These are phyloP conservation scores for Lamellibrachia columna DNA, from an alignment of 2,888 invertebrate species.

Conservation along the genomic window DNA sequence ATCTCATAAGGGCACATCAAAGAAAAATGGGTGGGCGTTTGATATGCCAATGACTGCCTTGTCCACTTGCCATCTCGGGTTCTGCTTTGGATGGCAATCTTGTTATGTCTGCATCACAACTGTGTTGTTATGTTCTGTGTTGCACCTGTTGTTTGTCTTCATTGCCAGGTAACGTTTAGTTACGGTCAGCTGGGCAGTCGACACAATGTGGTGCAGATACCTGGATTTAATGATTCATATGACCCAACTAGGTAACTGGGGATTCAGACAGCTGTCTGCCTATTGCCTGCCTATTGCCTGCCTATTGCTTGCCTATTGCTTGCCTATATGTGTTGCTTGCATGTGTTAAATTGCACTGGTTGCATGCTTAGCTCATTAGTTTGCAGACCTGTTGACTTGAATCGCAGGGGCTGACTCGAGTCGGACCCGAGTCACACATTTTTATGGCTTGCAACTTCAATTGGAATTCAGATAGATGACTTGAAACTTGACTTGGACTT, in stretches of 20 bases:
- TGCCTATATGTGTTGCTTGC: not conserved
- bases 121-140: not conserved
- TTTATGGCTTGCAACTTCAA: too few relatives aligned
- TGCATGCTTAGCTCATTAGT: not conserved
- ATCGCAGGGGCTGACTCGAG: too few relatives aligned
- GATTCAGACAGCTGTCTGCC: not conserved
- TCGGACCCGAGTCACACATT: too few relatives aligned
- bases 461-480: too few relatives aligned
- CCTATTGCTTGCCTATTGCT: not conserved
- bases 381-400: too few relatives aligned
- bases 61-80: too few relatives aligned
- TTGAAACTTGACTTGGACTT: not conserved
- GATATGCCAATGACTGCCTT: too few relatives aligned
- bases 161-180: constrained; percentile 33
- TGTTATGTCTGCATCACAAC: too few relatives aligned
- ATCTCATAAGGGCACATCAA: too few relatives aligned
- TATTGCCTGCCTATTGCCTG: not conserved
- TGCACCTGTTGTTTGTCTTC: constrained; percentile 19
- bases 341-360: too few relatives aligned
- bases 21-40: too few relatives aligned
- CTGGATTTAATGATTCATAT: constrained; percentile 28
- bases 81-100: too few relatives aligned
- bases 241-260: constrained; percentile 34
- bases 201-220: constrained; percentile 24
- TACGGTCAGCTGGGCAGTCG: constrained; percentile 20